Evolutionary conservation across 1,140 invertebrate genomes (phyloP).

Genomic region (Bradysia coprophila): DNA sequence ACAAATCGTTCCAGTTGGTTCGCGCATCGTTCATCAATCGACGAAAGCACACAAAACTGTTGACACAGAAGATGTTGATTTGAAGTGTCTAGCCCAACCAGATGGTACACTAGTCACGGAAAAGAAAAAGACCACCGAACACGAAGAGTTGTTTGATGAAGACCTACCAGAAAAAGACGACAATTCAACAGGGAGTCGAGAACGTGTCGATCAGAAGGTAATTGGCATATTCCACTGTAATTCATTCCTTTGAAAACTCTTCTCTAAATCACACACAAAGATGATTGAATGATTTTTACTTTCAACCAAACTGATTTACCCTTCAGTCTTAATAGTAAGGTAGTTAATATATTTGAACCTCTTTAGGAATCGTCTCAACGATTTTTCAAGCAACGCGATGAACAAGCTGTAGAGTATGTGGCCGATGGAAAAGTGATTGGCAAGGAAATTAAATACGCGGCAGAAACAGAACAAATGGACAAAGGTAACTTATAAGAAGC

Average conservation of each 20-base stretch:
- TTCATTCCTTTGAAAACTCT: not conserved
- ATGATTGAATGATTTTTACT: not conserved
- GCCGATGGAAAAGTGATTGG: constrained; percentile 50
- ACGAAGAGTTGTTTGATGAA: constrained; percentile 64
- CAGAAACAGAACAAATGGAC: constrained; percentile 52
- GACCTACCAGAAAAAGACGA: constrained; percentile 43
- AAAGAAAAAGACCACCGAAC: constrained; percentile 56
- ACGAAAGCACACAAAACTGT: constrained; percentile 55
- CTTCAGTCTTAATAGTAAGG: too few relatives aligned
- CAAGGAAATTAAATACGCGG: constrained; percentile 56
- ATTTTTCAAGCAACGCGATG: constrained; percentile 34
- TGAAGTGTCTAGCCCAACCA: constrained; percentile 40
- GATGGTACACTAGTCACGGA: constrained; percentile 75
- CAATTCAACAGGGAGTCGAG: constrained; percentile 8
- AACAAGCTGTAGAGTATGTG: constrained; percentile 57
- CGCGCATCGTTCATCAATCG: constrained; percentile 53
- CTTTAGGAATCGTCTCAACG: constrained; percentile 17
- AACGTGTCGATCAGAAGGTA: constrained; percentile 14
- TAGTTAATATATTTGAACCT: too few relatives aligned
- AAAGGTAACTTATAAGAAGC: too few relatives aligned
- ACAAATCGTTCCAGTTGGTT: constrained; percentile 39
- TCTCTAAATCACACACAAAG: not conserved
- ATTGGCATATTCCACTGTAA: too few relatives aligned
- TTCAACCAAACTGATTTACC: not conserved
- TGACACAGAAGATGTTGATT: constrained; percentile 63